These are phyloP conservation scores for Parnassius mnemosyne DNA, from an alignment of 2,888 invertebrate genomes.

Conservation along the genomic window DNA sequence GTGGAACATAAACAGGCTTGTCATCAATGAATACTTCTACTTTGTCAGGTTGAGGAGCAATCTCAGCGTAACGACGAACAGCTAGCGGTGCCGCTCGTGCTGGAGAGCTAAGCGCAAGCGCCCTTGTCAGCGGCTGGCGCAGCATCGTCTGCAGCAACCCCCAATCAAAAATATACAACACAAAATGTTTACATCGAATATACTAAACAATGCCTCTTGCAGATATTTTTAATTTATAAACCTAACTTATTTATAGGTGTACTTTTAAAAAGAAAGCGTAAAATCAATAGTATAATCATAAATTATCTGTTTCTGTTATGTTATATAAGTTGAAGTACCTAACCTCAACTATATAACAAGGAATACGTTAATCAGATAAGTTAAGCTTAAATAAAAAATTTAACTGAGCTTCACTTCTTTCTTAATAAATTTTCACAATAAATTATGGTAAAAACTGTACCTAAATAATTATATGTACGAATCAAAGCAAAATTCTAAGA, in stretches of 20 bases:
- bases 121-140: conserved; percentile 87
- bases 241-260: too few relatives aligned
- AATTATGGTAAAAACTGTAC: conserved; percentile 18
- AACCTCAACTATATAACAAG: conserved; percentile 53
- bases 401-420: neutral
- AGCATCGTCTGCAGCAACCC: conserved; percentile 82
- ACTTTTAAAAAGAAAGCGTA: neutral
- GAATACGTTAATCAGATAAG: neutral
- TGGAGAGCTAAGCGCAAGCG: conserved; percentile 77
- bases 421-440: conserved; percentile 13
- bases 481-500: conserved; percentile 27
- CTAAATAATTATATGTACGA: conserved; percentile 5
- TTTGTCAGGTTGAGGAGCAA: conserved; percentile 83
- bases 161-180: conserved; percentile 38
- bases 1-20: conserved; percentile 94
- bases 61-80: conserved; percentile 70
- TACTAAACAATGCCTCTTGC: too few relatives aligned
- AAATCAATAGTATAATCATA: conserved; percentile 24
- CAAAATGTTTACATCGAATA: neutral
- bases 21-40: conserved; percentile 99
- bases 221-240: too few relatives aligned
- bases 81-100: conserved; percentile 64
- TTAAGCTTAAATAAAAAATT: neutral
- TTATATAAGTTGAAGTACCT: conserved; percentile 75
- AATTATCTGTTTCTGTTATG: conserved; percentile 67